Conservation (phyloP, 2,113 vertebrate genomes). For the Paracyprichromis sp. region DNA sequence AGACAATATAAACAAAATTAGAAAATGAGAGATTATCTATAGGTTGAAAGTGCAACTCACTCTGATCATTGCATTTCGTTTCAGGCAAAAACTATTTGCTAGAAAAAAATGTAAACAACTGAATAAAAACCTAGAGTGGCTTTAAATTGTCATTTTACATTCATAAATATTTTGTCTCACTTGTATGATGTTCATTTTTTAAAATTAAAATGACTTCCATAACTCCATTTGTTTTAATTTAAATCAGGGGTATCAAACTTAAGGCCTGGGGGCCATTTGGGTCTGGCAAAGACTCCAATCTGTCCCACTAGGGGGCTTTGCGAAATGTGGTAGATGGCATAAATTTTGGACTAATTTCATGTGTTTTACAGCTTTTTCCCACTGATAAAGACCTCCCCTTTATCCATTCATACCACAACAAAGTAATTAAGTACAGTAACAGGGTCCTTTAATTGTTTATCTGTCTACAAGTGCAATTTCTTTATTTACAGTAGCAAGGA, state of each 20-base stretch:
- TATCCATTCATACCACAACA: background rate
- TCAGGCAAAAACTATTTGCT: background rate
- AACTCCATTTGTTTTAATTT: background rate
- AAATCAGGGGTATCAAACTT: background rate
- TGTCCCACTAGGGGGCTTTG: background rate
- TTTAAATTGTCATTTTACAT: background rate
- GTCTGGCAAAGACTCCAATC: background rate
- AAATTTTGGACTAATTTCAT: background rate
- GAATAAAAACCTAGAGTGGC: background rate
- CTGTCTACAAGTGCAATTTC: background rate
- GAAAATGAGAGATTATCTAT: background rate
- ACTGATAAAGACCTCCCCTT: background rate
- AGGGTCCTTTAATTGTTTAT: background rate
- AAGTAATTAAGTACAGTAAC: background rate
- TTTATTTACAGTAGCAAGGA: background rate
- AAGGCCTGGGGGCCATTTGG: background rate
- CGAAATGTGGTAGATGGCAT: background rate
- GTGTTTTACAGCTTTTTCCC: background rate
- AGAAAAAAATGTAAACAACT: background rate
- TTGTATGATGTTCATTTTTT: background rate
- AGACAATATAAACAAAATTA: background rate
- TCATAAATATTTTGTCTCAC: background rate
- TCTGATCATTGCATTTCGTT: background rate
- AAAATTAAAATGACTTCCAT: background rate
- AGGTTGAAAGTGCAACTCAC: background rate